These are phyloP conservation scores for Phaonia tiefii DNA, from an alignment of 2,888 invertebrate species.

Conservation along the genomic window DNA sequence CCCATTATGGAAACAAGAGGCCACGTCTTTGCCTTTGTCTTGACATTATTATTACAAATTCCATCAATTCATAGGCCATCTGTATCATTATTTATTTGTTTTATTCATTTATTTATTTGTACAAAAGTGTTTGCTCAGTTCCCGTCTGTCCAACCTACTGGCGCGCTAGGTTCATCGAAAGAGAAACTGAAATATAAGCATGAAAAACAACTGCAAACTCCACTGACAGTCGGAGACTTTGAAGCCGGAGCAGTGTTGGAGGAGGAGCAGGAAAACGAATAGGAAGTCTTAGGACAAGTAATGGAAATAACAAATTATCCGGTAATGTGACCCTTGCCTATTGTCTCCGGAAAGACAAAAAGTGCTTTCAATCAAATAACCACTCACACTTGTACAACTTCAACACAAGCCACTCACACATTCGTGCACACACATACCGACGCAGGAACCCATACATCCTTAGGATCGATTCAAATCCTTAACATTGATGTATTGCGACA, in stretches of 20 bases:
- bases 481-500: constrained; percentile 57
- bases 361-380: constrained; percentile 57
- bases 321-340: constrained; percentile 65
- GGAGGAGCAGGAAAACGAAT: background rate
- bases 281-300: constrained; percentile 2
- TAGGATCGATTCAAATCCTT: constrained; percentile 56
- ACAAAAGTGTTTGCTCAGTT: background rate
- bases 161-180: background rate
- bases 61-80: constrained; percentile 52
- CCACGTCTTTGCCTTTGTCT: background rate
- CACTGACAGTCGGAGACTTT: background rate
- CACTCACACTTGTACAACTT: constrained; percentile 37
- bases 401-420: constrained; percentile 6
- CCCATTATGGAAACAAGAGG: too few relatives aligned
- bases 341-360: constrained; percentile 55
- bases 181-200: constrained; percentile 4
- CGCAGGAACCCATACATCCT: background rate
- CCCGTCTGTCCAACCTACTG: background rate
- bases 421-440: constrained; percentile 22
- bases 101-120: constrained; percentile 35
- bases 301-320: constrained; percentile 65
- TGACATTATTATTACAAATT: constrained; percentile 11
- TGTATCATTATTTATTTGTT: constrained; percentile 47
- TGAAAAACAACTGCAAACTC: background rate
- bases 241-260: constrained; percentile 29